Base-by-base conservation (phyloP, 2,888 invertebrate species). In the Hydrotaea cyrtoneurina region DNA sequence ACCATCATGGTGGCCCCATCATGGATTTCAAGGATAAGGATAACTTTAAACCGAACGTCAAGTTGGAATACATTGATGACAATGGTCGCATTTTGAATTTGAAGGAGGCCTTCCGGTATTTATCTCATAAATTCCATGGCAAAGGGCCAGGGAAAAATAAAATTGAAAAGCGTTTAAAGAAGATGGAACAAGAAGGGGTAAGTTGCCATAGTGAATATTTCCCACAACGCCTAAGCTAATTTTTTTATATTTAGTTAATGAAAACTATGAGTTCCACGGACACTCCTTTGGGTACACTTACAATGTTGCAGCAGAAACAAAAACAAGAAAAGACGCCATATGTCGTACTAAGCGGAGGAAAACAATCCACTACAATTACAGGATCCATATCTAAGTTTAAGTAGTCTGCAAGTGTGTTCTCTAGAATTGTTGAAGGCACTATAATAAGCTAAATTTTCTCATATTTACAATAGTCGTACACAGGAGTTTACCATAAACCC, bases 141-240 rank as follows among this genome's bases (percentile, higher is more conserved):
- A 99, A 99, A 93, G 98, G 98, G 1, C 98, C 99, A 21, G 99
- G 99, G 77, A 99, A 99, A 93, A 99, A 98, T 93, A 99, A 99
- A 93, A 95, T 96, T 88, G 99, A 99, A 93, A 99, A 99, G 91
- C 94, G 99, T 87, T 95, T 97, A 93, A 98, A 98, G 93, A 98
- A 99, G 93, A 94, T 95, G 86, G 96, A 98, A 89, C 98, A 99
- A 92, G 98, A 98, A 92, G 96, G 96, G 93, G 96, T 96, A 89
- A 92, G 93, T 93, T 31, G 13, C 59, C 10, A 64, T 13, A 7
- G 7, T 39, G 39, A 39, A 8, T 8, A 10, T 39, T 39, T 39
- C 11, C 7, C 8, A 39, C 2, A 21, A 13, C 7, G 15, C 39
- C 8, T 39, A 39, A 4, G 4, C 39, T 69, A 36, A 8, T 36